Evolutionary conservation across 2,888 invertebrate species (phyloP), one percentile per base, ranked within the genome.

Genomic region (Cataglyphis albicans): DNA sequence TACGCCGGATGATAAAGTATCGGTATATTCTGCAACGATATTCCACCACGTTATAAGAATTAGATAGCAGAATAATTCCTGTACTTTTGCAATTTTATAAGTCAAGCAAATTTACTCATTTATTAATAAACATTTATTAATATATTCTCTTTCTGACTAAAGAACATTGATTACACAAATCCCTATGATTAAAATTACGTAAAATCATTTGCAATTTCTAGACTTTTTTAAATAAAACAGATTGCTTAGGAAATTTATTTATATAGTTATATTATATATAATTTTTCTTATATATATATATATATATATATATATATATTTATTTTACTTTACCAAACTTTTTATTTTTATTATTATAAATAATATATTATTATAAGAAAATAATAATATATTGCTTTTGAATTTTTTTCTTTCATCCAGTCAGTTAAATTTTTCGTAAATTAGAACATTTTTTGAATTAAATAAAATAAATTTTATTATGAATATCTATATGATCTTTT

Each of bases 161-260:
- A 18, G 5, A 44, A 35, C 9, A 0, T 48, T 48, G 35, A 72
- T 72, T 64, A 64, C 9, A 44, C 32, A 21, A 52, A 75, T 75
- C 3, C 6, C 35, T 18, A 64, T 75, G 18, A 75, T 64, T 12
- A 35, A 64, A 32, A 52, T 64, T 32, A 3, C 15, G 9, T 29
- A 6, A 5, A 21, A 41, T 59, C 12, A 38, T 12, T 1, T 29
- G 29, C 7, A 12, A 18, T 61, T 21, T 21, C 18, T 32, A 4
- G 12, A 55, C 1, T n/a, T 29, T 41, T 41, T 41, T 2, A 29
- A 29, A 29, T 35, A 38, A 59, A 29, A 9, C 7, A 52, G 15
- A 44, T 5, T 57, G 1, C 35, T 35, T 5, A 12, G 21, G 3
- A 25, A 59, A 73, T 38, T 73, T 41, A 59, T 12, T 18, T 15